Base-by-base conservation (phyloP, 2,888 invertebrate genomes). In the Leistus spinibarbis region DNA sequence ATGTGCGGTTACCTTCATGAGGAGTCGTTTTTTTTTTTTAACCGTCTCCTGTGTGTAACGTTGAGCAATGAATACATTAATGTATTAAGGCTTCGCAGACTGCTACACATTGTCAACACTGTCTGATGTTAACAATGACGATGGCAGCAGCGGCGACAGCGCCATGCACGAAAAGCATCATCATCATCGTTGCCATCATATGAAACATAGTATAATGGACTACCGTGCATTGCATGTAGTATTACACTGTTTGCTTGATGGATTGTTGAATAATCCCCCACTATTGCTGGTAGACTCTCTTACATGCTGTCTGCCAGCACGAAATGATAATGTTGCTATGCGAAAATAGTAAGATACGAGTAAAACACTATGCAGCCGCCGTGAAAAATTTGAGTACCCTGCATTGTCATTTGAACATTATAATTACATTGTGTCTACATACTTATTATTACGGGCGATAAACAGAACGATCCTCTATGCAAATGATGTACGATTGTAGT, bases 31-130 rank as follows among this genome's bases (percentile, higher is more conserved):
- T 53, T 68, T 23, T 20, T 23, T 56, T 19, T 53, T 27, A 20
- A 60, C 4, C 40, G 40, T 7, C 40, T 40, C 7, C 40, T 2
- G 7, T 40, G 40, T 7, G 22, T 23, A 54, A 40, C 22, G 27
- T 40, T 22, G 53, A 13, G 19, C 66, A 66, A 22, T 71, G 64
- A 64, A 71, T 71, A 71, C 71, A 71, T 71, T 71, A 64, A 22
- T 24, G 71, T 10, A 64, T 64, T 23, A 64, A 62, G 24, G 19
- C 3, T 13, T 23, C 9, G 64, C 64, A 20, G 64, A 16, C 19
- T 60, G 60, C 22, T 64, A 27, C 27, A 23, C 23, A 64, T 23
- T 64, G 64, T 64, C 64, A 64, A 64, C 64, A 64, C 20, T 64
- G 64, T 64, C 64, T 23, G 23, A 23, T 10, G 10, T 13, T 23